phyloP scores from a whole-genome alignment of 2,113 vertebrate species.

The Argyrosomus japonicus region DNA sequence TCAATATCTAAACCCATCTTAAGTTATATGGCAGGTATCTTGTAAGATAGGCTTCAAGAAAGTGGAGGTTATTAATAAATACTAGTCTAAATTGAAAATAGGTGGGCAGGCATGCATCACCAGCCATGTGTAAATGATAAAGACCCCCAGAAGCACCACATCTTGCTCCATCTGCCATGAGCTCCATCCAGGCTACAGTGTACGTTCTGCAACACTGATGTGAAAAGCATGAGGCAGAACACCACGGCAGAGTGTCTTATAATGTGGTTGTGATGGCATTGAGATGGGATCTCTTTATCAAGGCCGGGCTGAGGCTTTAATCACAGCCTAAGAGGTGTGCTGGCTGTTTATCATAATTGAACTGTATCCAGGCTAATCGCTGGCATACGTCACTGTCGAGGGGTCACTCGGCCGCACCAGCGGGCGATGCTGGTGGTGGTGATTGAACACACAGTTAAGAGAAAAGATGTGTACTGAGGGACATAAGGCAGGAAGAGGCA shows the following conservation, averaged over 20 bases:
- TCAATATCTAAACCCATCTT: constrained; percentile 55
- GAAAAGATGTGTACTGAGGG: constrained; percentile 69
- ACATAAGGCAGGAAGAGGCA: constrained; percentile 64
- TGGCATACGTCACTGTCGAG: constrained; percentile 93
- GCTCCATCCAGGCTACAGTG: constrained; percentile 47
- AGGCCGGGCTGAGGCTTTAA: constrained; percentile 89
- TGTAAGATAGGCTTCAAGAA: constrained; percentile 55
- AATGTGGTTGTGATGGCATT: constrained; percentile 90
- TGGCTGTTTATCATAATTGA: constrained; percentile 95
- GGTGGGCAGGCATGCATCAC: constrained; percentile 78
- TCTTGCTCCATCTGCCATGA: constrained; percentile 71
- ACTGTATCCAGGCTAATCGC: constrained; percentile 94
- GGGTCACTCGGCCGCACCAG: constrained; percentile 63
- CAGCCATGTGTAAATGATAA: constrained; percentile 91
- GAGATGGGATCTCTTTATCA: constrained; percentile 97
- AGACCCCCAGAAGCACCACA: constrained; percentile 84
- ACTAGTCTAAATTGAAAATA: constrained; percentile 84
- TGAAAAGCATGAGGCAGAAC: constrained; percentile 81
- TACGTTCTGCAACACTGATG: constrained; percentile 75
- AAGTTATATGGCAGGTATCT: constrained; percentile 60
- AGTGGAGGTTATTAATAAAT: constrained; percentile 80
- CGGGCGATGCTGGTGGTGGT: constrained; percentile 60
- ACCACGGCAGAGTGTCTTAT: constrained; percentile 85
- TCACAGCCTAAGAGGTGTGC: constrained; percentile 94
- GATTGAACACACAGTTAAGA: constrained; percentile 81